Percentiles rank a stretch among this genome's conserved stretches.
Conservation (phyloP, 92 coral and sea anemone genomes). For the Blastomussa wellsi region DNA sequence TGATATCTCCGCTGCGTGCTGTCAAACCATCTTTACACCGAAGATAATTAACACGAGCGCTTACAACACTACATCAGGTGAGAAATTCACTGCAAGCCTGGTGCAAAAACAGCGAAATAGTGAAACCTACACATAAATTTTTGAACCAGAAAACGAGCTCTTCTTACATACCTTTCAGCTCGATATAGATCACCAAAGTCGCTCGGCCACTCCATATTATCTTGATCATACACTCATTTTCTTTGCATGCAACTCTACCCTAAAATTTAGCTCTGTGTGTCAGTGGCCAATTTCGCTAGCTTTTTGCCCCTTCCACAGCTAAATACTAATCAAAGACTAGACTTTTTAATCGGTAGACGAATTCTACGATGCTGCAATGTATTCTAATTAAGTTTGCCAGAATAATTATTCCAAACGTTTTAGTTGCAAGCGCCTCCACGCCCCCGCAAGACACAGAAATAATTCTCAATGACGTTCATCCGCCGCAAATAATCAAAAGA, state of each 20-base stretch:
- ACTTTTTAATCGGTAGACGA: background rate
- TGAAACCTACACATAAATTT: background rate
- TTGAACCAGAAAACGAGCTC: background rate
- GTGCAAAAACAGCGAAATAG: background rate
- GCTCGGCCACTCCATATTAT: background rate
- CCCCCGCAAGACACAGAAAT: constrained; percentile 13
- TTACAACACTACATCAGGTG: background rate
- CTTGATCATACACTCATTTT: background rate
- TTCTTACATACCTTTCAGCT: background rate
- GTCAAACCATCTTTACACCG: background rate
- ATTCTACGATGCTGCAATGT: background rate
- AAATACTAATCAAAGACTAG: background rate
- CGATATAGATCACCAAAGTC: constrained; percentile 11
- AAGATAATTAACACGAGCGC: background rate
- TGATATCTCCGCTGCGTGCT: background rate
- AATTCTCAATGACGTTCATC: constrained; percentile 2
- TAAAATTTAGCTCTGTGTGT: background rate
- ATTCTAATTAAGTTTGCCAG: constrained; percentile 2
- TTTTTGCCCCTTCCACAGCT: background rate
- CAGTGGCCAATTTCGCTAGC: background rate
- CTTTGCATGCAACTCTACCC: background rate
- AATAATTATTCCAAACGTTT: constrained; percentile 15
- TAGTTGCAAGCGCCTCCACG: background rate
- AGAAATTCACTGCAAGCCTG: background rate
- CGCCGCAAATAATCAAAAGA: background rate